Evolutionary conservation across 2,797 vertebrate species (phyloP).

Genomic region (Gymnopithys bicolor): DNA sequence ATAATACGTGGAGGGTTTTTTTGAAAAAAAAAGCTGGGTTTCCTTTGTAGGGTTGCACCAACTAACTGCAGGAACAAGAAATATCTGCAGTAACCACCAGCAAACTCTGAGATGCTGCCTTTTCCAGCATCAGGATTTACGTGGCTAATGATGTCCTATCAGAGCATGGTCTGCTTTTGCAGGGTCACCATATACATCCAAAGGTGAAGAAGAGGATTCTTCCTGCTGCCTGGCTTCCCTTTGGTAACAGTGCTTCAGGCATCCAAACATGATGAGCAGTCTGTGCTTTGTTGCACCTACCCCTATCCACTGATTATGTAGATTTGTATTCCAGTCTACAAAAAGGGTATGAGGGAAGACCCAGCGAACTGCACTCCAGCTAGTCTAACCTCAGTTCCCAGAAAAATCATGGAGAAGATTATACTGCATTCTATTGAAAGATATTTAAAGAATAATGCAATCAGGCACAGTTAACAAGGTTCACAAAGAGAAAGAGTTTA

Average conservation of each 20-base stretch:
- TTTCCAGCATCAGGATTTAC: background rate
- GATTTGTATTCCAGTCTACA: background rate
- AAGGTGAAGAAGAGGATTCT: background rate
- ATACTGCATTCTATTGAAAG: background rate
- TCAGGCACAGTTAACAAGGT: background rate
- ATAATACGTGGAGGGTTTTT: fast-evolving
- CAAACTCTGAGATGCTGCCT: background rate
- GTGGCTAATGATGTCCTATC: background rate
- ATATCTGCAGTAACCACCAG: background rate
- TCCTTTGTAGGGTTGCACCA: background rate
- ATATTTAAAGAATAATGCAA: background rate
- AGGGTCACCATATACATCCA: background rate
- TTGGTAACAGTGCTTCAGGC: background rate
- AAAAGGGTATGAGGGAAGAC: background rate
- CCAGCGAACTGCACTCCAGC: background rate
- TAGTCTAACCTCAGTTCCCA: background rate
- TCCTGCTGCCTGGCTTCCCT: background rate
- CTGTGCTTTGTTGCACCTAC: background rate
- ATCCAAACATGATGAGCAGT: background rate
- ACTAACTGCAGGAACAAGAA: background rate
- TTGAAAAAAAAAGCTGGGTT: background rate
- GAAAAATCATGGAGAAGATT: background rate
- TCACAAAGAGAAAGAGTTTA: background rate
- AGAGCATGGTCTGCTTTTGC: background rate
- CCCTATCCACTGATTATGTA: background rate